Conservation (phyloP, 1,140 invertebrate species). For the Dinoponera quadriceps region DNA sequence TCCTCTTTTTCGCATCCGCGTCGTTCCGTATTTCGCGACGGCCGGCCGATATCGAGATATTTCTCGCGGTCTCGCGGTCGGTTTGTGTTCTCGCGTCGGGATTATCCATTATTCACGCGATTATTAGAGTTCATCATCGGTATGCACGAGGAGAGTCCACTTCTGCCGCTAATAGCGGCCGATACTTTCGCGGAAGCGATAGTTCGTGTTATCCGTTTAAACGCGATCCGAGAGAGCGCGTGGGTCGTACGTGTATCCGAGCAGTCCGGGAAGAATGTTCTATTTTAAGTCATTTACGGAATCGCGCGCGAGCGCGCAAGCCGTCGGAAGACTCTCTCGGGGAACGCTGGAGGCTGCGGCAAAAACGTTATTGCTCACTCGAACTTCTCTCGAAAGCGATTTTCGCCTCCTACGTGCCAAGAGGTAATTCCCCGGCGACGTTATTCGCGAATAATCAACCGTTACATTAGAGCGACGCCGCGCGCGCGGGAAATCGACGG, state of each 20-base stretch:
- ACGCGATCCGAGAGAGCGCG: background rate
- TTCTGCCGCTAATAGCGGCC: background rate
- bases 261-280: background rate
- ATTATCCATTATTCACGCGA: conserved; percentile 3
- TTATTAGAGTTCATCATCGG: background rate
- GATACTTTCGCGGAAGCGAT: conserved; percentile 34
- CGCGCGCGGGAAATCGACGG: conserved; percentile 1
- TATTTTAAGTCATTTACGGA: conserved; percentile 20
- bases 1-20: too few species aligned
- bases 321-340: background rate
- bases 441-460: conserved; percentile 37
- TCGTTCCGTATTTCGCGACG: background rate
- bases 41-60: too few species aligned
- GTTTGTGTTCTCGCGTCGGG: background rate
- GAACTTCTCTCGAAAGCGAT: conserved; percentile 16
- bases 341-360: background rate
- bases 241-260: background rate
- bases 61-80: too few species aligned
- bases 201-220: conserved; percentile 20
- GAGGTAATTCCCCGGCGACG: conserved; percentile 18
- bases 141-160: background rate
- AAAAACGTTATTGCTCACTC: conserved; percentile 35
- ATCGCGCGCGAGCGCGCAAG: background rate
- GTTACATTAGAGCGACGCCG: background rate
- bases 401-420: conserved; percentile 26